A percentile compares a stretch with the other conserved stretches of the same genome.
These are phyloP conservation scores for Torymus texanus DNA, from an alignment of 2,888 invertebrate species.

Conservation along the genomic window DNA sequence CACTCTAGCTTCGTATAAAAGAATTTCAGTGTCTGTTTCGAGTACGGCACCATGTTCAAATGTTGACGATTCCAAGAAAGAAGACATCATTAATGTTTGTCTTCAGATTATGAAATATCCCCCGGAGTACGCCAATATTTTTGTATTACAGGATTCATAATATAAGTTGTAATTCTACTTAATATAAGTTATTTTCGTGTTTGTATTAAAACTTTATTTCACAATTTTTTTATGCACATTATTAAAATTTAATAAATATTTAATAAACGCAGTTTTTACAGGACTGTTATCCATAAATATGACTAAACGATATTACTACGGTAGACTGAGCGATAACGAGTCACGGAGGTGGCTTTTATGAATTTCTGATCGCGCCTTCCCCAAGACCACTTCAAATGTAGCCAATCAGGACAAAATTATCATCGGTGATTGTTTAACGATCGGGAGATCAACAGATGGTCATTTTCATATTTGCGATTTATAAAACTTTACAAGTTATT, in stretches of 20 bases:
- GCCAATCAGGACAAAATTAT: constrained; percentile 9
- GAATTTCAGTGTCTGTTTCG: constrained; percentile 18
- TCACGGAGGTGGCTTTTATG: constrained; percentile 25
- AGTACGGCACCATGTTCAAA: not conserved
- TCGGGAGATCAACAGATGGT: constrained; percentile 33
- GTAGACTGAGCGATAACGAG: constrained; percentile 30
- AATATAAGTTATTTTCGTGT: no score
- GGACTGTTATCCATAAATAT: not conserved
- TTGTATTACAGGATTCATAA: no score
- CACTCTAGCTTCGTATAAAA: constrained; percentile 48
- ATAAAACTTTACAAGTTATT: constrained; percentile 12
- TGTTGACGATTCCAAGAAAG: not conserved
- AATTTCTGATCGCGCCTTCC: constrained; percentile 36
- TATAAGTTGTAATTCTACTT: no score
- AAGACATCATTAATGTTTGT: not conserved
- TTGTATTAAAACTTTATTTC: no score
- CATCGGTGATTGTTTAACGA: constrained; percentile 19
- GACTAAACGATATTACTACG: not conserved
- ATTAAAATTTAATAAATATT: not conserved
- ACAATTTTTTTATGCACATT: no score
- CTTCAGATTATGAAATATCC: no score
- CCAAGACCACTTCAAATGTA: constrained; percentile 28
- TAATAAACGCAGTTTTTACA: not conserved
- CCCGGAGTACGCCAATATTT: no score
- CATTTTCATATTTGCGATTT: constrained; percentile 17